Evolutionary conservation across 2,888 invertebrate species (phyloP).

Genomic region (Drosophila lacicola): DNA sequence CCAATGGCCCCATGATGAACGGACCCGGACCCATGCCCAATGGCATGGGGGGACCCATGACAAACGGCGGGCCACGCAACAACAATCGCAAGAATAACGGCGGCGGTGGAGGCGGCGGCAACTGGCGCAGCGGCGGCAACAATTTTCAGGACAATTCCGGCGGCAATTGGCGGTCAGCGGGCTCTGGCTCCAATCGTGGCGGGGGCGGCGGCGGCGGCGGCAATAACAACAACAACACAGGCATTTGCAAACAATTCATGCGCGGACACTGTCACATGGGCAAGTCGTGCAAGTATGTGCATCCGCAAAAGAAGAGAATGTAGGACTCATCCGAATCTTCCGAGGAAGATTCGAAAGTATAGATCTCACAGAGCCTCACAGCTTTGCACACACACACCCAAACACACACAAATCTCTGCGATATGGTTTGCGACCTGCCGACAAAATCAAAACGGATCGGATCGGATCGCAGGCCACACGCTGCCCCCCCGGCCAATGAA

Average conservation of each 20-base stretch:
- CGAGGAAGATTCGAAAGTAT: slow-evolving; percentile 68
- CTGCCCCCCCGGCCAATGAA: slow-evolving; percentile 50
- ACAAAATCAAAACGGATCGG: not conserved
- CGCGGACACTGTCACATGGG: slow-evolving; percentile 93
- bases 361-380: slow-evolving; percentile 58
- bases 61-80: slow-evolving; percentile 75
- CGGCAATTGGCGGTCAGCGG: slow-evolving; percentile 87
- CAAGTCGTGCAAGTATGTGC: slow-evolving; percentile 93
- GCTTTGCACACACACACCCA: slow-evolving; percentile 7
- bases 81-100: slow-evolving; percentile 67
- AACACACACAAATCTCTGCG: slow-evolving; percentile 39
- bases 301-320: slow-evolving; percentile 87
- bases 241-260: slow-evolving; percentile 91
- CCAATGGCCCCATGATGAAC: slow-evolving; percentile 59
- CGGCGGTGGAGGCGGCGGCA: slow-evolving; percentile 61
- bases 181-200: slow-evolving; percentile 84
- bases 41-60: slow-evolving; percentile 50
- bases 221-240: slow-evolving; percentile 77
- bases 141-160: slow-evolving; percentile 79
- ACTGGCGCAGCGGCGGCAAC: slow-evolving; percentile 84
- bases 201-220: slow-evolving; percentile 69
- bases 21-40: slow-evolving; percentile 22
- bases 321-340: slow-evolving; percentile 79
- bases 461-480: slow-evolving; percentile 6
- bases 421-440: slow-evolving; percentile 27